Evolutionary conservation across 2,888 invertebrate species (phyloP), one percentile per base, ranked within the genome.

Genomic region (Apantesis nais): DNA sequence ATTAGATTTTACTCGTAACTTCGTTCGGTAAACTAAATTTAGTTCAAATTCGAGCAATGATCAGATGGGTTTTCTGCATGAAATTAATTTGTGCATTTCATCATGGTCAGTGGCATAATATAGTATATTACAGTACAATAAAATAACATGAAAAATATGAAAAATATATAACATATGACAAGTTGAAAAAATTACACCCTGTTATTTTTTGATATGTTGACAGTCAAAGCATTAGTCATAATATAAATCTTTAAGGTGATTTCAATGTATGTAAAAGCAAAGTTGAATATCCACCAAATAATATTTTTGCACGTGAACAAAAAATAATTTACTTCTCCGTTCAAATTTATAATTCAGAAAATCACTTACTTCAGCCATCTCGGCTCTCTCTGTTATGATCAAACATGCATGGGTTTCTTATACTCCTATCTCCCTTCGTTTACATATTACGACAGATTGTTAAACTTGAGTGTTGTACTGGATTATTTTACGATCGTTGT

Each of bases 321-420:
- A 71, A 71, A 66, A 61, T 52, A 67, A 70, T 81, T 68, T 2
- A 39, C n/a, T 52, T 55, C 70, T 67, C 44, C 71, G 72, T 77
- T 73, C 69, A 68, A 74, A 79, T 79, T 73, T 71, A 80, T 81
- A 79, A 80, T 81, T 80, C 70, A 81, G 67, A 74, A 79, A 79
- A 81, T 79, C 77, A 79, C 74, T 81, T 79, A 81, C 81, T 74
- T 68, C 67, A 48, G 60, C 25, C 29, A 67, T 62, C 29, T 74
- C 62, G 67, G 70, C 62, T 73, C 74, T 73, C 76, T 78, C 67
- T 37, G 64, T 73, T 65, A 71, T 9, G 65, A 79, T 79, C 67
- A 75, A 79, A 77, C 79, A 81, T 79, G 79, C 62, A 79, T 64
- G 71, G 31, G 55, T 58, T 70, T 55, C 68, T 64, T 71, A 70